Conservation (phyloP, 2,888 invertebrate species). For the Prenolepis imparis region DNA sequence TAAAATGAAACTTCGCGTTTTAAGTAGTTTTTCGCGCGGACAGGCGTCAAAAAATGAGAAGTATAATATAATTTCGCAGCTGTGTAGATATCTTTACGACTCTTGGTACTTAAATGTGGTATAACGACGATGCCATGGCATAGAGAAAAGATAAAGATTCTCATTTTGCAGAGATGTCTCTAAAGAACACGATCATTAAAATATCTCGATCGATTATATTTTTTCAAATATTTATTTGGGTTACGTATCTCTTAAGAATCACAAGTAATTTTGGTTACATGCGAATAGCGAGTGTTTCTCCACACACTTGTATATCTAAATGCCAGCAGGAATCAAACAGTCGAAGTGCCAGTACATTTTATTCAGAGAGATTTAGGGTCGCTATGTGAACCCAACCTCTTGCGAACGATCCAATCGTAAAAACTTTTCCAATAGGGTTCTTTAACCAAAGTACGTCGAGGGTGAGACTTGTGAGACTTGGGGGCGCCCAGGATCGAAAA, state of each 20-base stretch:
- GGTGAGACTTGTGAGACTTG: conserved; percentile 47
- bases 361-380: conserved; percentile 46
- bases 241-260: background rate
- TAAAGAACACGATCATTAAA: conserved; percentile 7
- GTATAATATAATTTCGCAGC: conserved; percentile 21
- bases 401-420: conserved; percentile 76
- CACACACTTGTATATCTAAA: conserved; percentile 6
- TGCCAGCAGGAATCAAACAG: conserved; percentile 24
- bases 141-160: background rate
- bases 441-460: conserved; percentile 71
- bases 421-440: conserved; percentile 77
- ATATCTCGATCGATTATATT: background rate
- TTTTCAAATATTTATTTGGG: background rate
- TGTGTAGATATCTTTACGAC: conserved; percentile 29
- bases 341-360: conserved; percentile 40
- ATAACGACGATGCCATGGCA: background rate
- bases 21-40: conserved; percentile 41
- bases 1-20: conserved; percentile 37
- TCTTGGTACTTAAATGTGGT: conserved; percentile 23
- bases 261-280: background rate
- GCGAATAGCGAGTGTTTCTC: background rate
- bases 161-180: background rate
- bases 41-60: conserved; percentile 17
- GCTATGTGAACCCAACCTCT: conserved; percentile 60
- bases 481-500: conserved; percentile 59